Evolutionary conservation across 2,888 invertebrate genomes (phyloP).

Genomic region (Brachylomia viminalis): DNA sequence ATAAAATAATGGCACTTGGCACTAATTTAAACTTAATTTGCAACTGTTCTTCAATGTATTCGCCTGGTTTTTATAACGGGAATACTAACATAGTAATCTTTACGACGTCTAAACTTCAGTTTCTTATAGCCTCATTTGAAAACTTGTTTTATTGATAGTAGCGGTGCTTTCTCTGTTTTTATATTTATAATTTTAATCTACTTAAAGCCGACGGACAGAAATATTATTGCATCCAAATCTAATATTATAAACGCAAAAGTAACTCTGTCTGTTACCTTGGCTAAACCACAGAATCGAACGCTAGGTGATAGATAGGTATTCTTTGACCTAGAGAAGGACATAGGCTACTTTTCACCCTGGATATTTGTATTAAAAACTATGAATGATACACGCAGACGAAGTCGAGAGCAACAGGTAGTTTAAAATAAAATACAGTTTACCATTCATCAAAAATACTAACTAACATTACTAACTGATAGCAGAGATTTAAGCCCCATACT

Average conservation of each 20-base stretch:
- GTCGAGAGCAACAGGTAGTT: background rate
- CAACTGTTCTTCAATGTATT: background rate
- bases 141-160: slow-evolving; percentile 47
- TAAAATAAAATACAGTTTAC: background rate
- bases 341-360: background rate
- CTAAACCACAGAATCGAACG: background rate
- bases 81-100: slow-evolving; percentile 14
- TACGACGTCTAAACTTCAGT: slow-evolving; percentile 22
- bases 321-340: background rate
- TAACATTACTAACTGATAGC: background rate
- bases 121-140: slow-evolving; percentile 27
- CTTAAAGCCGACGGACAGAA: background rate
- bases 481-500: background rate
- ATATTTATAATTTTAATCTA: background rate
- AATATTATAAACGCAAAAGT: background rate
- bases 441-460: background rate
- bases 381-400: background rate
- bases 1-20: background rate
- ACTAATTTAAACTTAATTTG: background rate
- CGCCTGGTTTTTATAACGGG: background rate
- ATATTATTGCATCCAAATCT: background rate
- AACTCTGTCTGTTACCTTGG: background rate
- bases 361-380: background rate
- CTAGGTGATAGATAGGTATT: background rate
- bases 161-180: slow-evolving; percentile 32